Evolutionary conservation across 2,113 vertebrate species (phyloP).

Genomic region (Australoheros scitulus): DNA sequence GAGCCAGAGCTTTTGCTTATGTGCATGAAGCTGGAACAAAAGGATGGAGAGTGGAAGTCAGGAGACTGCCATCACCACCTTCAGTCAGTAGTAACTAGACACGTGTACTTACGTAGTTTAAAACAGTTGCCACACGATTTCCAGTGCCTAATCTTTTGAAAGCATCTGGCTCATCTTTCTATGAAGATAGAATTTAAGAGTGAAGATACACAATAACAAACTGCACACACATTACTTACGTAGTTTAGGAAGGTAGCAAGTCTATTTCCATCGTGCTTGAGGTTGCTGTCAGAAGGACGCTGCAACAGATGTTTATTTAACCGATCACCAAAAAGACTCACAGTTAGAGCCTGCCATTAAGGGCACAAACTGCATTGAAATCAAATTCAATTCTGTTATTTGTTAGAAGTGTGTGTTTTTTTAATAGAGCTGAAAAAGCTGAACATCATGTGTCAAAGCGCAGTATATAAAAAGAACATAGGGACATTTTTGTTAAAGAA

Average conservation of each 20-base stretch:
- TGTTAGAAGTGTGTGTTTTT: background rate
- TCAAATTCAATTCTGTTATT: background rate
- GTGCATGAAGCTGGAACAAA: constrained; percentile 14
- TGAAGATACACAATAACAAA: constrained; percentile 77
- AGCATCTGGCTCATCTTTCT: constrained; percentile 98
- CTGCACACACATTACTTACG: constrained; percentile 88
- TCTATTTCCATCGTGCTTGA: constrained; percentile 98
- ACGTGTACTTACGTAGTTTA: constrained; percentile 98
- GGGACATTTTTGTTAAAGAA: background rate
- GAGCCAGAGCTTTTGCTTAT: constrained; percentile 60
- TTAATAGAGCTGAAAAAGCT: background rate
- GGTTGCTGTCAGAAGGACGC: constrained; percentile 97
- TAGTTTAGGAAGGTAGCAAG: constrained; percentile 99
- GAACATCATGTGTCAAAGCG: background rate
- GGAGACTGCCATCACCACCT: background rate
- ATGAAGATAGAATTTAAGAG: constrained; percentile 92
- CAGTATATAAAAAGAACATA: background rate
- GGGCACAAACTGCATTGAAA: constrained; percentile 18
- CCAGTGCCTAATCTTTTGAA: constrained; percentile 99
- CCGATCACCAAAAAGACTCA: constrained; percentile 48
- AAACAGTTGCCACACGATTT: constrained; percentile 98
- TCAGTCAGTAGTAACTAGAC: constrained; percentile 35
- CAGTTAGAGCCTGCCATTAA: constrained; percentile 32
- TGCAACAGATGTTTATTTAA: constrained; percentile 95
- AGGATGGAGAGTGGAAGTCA: background rate